phyloP scores from a whole-genome alignment of 1,140 invertebrate genomes.

The Phocides pigmalion region DNA sequence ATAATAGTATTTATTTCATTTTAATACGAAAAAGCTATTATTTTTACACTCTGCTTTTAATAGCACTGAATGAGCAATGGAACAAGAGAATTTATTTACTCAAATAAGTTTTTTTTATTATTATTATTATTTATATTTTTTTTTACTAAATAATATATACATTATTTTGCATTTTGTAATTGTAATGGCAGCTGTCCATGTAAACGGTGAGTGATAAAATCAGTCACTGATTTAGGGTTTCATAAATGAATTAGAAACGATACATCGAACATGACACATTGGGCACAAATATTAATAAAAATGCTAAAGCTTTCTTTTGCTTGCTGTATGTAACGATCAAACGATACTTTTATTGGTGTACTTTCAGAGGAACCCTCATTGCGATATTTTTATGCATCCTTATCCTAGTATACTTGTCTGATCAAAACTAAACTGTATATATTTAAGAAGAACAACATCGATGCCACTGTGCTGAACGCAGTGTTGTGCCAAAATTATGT shows the following conservation, averaged over 20 bases:
- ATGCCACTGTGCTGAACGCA: slow-evolving; percentile 72
- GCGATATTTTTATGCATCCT: slow-evolving; percentile 59
- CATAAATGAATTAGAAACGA: slow-evolving; percentile 73
- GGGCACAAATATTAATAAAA: slow-evolving; percentile 77
- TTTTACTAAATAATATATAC: slow-evolving; percentile 75
- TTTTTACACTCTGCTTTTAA: slow-evolving; percentile 76
- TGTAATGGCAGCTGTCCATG: slow-evolving; percentile 80
- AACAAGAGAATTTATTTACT: slow-evolving; percentile 84
- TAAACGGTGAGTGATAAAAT: slow-evolving; percentile 68
- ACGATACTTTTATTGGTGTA: slow-evolving; percentile 48
- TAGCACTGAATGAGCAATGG: slow-evolving; percentile 80
- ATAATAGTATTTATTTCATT: slow-evolving; percentile 13
- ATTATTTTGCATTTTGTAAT: slow-evolving; percentile 82
- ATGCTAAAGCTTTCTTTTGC: slow-evolving; percentile 66
- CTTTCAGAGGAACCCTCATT: slow-evolving; percentile 27
- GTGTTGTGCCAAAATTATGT: slow-evolving; percentile 83
- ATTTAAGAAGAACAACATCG: slow-evolving; percentile 74
- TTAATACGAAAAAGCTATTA: slow-evolving; percentile 40
- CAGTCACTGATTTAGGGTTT: slow-evolving; percentile 72
- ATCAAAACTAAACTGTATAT: slow-evolving; percentile 66
- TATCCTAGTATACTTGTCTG: slow-evolving; percentile 61
- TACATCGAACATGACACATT: slow-evolving; percentile 83
- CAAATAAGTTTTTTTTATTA: slow-evolving; percentile 77
- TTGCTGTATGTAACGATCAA: slow-evolving; percentile 65
- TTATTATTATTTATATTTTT: slow-evolving; percentile 74